Percentiles rank a stretch among this genome's conserved stretches.
phyloP scores from a whole-genome alignment of 2,797 vertebrate genomes.

The Sciurus carolinensis region DNA sequence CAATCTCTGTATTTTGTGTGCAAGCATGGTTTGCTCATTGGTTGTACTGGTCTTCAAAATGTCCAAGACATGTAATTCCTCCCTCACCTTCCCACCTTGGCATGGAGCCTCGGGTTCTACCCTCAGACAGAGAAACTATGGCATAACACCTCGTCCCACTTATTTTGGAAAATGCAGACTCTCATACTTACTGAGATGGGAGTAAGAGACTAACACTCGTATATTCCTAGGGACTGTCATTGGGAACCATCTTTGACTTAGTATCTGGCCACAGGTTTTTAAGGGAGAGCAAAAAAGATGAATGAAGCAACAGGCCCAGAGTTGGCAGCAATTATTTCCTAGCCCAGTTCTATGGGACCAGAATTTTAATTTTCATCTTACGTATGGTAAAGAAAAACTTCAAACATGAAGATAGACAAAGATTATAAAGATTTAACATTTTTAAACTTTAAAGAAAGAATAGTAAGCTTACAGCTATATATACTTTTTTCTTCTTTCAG shows the following conservation, averaged over 20 bases:
- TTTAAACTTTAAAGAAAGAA: neutral
- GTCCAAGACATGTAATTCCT: no score
- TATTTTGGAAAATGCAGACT: no score
- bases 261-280: neutral
- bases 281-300: accelerated
- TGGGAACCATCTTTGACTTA: neutral
- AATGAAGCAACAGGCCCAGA: neutral
- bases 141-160: no score
- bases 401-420: neutral
- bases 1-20: no score
- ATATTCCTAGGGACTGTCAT: neutral
- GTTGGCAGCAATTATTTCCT: no score
- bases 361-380: neutral
- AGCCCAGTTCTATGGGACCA: neutral
- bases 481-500: neutral
- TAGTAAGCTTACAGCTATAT: neutral
- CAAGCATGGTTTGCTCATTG: no score
- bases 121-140: no score
- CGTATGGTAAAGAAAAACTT: neutral
- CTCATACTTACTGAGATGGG: no score
- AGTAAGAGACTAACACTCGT: neutral
- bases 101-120: no score
- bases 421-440: neutral
- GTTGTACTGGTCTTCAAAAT: no score
- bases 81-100: no score